Base-by-base conservation (phyloP, 92 coral and sea anemone species). In the Epizoanthus rinbou region DNA sequence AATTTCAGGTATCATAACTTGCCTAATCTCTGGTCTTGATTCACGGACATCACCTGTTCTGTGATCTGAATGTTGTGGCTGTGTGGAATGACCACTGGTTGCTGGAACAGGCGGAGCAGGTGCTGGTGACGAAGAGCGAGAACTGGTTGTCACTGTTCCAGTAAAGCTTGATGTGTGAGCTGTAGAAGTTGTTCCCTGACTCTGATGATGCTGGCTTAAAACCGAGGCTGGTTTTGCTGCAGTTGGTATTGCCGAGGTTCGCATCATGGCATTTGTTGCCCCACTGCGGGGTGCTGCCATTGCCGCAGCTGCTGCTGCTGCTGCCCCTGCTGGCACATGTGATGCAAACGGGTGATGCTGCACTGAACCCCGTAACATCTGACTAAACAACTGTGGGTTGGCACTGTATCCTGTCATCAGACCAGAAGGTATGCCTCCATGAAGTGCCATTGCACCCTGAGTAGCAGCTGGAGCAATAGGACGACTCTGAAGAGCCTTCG, bases 381-480 rank as follows among this genome's bases (percentile, higher is more conserved):
- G 82, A 14, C 10, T 65, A 39, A 62, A 15, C 45, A 62, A 31
- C 39, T 62, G 82, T 21, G 39, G 90, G 56, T 75, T 64, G 25
- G 80, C 64, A 5, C 73, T 73, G 59, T 82, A 65, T 13, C 47
- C 66, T 2, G 73, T 63, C 76, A 69, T 75, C n/a, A 87, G 60
- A 6, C 82, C 82, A 60, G 82, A 76, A 6, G 74, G 90, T 16
- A 87, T 57, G 73, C 74, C 73, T 54, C 87, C 85, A 33, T 78
- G 79, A 43, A 85, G 82, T 68, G 85, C 84, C 87, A 87, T 83
- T 76, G 85, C 64, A 85, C 88, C 59, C 74, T 90, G 84, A 19
- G 85, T 69, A 10, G 98, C 87, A 21, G 98, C 98, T 73, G 99
- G 99, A 5, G 99, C 99, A 69, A 97, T 97, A 58, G 98, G 97